Evolutionary conservation across 2,888 invertebrate genomes (phyloP), one percentile per base, ranked within the genome.

Genomic region (Ceramica pisi): DNA sequence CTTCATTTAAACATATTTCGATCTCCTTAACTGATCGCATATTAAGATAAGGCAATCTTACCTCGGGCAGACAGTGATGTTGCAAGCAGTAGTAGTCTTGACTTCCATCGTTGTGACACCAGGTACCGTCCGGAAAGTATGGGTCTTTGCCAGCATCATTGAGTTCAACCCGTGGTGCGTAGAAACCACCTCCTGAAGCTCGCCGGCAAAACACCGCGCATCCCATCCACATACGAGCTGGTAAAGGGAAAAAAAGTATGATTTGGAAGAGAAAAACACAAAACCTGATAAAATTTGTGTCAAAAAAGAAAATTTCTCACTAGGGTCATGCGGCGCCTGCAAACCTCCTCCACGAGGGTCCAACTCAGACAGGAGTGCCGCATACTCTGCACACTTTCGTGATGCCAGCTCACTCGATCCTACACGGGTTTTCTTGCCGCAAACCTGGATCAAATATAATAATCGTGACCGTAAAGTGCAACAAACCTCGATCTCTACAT

Each of bases 41-140:
- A 41, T 8, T 9, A n/a, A 4, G 35, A 19, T 19, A 71, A 14
- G 1, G 8, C 2, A 44, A 16, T 9, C 84, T 78, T 88, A 97
- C 97, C 95, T 98, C 97, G 0, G 98, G 97, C 71, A 98, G 92
- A 90, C 98, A 98, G 85, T 97, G 97, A 90, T 98, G 98, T 83
- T 97, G 97, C 67, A 97, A 93, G 86, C 98, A 98, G 90, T 97
- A 98, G 93, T 97, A 98, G 90, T 98, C 96, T 73, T 96, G 94
- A 23, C 93, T 92, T 57, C 96, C 96, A 84, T 97, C 97, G 86
- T 96, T 95, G 90, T 98, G 97, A 89, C 98, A 98, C 97, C 97
- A 98, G 5, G 98, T 98, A 19, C 98, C 98, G 92, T 98, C 98
- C 0, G 98, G 98, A 88, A 98, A 97, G 92, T 97, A 97, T 0